A percentile compares a stretch with the other conserved stretches of the same genome.
Conservation (phyloP, 2,888 invertebrate genomes). For the Escarpia spicata region DNA sequence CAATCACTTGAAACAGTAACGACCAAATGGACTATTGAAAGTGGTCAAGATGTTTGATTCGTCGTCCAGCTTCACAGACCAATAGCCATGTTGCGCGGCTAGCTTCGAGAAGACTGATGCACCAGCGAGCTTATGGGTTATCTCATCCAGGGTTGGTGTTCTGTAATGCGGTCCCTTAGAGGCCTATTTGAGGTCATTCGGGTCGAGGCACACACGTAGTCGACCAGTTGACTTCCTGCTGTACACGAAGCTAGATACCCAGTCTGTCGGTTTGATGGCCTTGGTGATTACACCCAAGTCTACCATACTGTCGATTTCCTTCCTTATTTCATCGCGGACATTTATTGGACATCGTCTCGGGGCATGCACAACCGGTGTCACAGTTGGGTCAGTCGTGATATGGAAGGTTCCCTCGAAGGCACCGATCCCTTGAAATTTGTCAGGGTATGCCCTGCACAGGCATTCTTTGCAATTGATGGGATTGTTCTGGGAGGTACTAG, state of each 20-base stretch:
- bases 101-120: conserved; percentile 34
- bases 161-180: conserved; percentile 32
- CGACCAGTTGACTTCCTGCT: conserved; percentile 20
- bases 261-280: conserved; percentile 17
- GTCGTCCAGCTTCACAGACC: conserved; percentile 18
- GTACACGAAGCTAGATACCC: conserved; percentile 29
- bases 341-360: conserved; percentile 25
- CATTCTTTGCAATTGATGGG: neutral
- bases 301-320: conserved; percentile 29
- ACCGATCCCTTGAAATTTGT: neutral
- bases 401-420: conserved; percentile 1
- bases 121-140: conserved; percentile 31
- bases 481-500: neutral
- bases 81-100: conserved; percentile 39
- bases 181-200: conserved; percentile 28
- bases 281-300: conserved; percentile 27
- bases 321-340: conserved; percentile 22
- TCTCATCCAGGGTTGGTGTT: conserved; percentile 36
- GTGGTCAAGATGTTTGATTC: too few species aligned
- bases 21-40: too few species aligned
- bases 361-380: conserved; percentile 22
- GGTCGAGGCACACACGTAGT: conserved; percentile 36
- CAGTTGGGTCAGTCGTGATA: neutral
- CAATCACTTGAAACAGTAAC: too few species aligned
- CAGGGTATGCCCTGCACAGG: neutral